Conservation (phyloP, 2,797 vertebrate species). For the Bovichtus variegatus region DNA sequence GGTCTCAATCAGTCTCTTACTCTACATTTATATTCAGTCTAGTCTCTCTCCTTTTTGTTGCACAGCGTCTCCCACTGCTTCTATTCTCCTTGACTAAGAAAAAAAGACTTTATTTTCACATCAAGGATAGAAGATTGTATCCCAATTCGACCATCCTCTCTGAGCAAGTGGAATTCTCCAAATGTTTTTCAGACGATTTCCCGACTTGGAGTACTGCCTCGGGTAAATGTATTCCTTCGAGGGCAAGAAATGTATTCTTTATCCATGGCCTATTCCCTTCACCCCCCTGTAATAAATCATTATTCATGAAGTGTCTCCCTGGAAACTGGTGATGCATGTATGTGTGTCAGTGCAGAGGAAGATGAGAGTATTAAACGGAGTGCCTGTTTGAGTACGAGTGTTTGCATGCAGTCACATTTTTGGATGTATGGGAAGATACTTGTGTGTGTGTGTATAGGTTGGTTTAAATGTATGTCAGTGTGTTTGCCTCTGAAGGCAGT, state of each 20-base stretch:
- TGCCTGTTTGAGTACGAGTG: slow-evolving; percentile 3
- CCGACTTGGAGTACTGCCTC: slow-evolving; percentile 9
- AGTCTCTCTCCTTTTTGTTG: background rate
- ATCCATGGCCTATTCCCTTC: slow-evolving; percentile 35
- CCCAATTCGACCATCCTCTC: slow-evolving; percentile 18
- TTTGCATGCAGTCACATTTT: slow-evolving; percentile 1
- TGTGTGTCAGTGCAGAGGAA: slow-evolving; percentile 25
- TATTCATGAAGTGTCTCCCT: slow-evolving; percentile 65
- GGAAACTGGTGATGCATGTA: slow-evolving; percentile 50
- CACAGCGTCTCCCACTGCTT: slow-evolving; percentile 6
- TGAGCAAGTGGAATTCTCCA: slow-evolving; percentile 24
- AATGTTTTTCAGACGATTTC: slow-evolving; percentile 43
- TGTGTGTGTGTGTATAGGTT: background rate
- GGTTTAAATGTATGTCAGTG: background rate
- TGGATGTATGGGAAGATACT: slow-evolving; percentile 7
- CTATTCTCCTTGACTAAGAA: background rate
- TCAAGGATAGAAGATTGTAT: slow-evolving; percentile 7
- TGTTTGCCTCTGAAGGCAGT: slow-evolving; percentile 20
- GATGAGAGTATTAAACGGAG: background rate
- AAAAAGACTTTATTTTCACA: slow-evolving; percentile 10
- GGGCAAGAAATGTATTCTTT: slow-evolving; percentile 37
- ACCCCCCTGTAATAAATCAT: slow-evolving; percentile 67
- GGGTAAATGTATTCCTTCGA: slow-evolving; percentile 48
- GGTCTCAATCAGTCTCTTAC: slow-evolving; percentile 18
- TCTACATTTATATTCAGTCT: background rate